phyloP scores from a whole-genome alignment of 1,140 invertebrate genomes.

The Pemphigus obesinymphae region DNA sequence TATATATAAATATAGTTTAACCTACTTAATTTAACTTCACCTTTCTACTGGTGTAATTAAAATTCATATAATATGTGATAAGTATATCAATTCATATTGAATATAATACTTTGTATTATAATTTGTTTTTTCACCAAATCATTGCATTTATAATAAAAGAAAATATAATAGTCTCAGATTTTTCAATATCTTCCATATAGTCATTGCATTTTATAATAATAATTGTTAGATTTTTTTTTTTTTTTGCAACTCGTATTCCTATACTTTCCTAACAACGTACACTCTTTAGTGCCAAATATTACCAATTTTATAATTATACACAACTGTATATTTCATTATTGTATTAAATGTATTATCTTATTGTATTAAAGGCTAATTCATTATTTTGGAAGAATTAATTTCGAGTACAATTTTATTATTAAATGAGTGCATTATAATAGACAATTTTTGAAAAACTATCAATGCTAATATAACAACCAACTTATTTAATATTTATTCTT shows the following conservation, averaged over 20 bases:
- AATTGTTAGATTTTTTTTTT: background rate
- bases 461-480: background rate
- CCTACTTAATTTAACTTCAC: too few species aligned
- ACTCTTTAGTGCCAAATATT: constrained; percentile 25
- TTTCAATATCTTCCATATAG: background rate
- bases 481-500: background rate
- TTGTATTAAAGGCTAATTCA: background rate
- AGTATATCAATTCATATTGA: background rate
- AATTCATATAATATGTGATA: background rate
- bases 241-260: background rate
- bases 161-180: background rate
- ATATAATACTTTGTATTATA: background rate
- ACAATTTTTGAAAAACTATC: background rate
- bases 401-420: background rate
- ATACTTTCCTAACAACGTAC: background rate
- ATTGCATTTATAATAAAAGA: background rate
- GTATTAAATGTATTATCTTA: background rate
- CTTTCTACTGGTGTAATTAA: background rate
- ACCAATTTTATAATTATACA: background rate
- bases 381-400: background rate
- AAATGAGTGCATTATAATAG: background rate
- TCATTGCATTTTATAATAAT: background rate
- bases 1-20: background rate
- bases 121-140: background rate
- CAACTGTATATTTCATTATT: background rate